Conservation (phyloP, 2,113 vertebrate species). For the Rhinichthys klamathensis region DNA sequence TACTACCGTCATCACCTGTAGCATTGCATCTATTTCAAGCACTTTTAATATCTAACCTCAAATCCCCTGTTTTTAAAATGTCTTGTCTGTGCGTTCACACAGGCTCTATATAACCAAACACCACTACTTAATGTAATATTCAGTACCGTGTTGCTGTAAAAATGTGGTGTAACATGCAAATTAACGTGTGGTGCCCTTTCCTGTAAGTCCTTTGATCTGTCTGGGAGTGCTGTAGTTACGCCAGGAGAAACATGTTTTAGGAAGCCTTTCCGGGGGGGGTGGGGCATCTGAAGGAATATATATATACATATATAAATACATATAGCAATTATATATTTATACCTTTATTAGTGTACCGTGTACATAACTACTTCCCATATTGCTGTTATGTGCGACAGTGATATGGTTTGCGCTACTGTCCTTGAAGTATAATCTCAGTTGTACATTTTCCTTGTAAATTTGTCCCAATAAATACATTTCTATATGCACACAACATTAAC, state of each 20-base stretch:
- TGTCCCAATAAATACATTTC: constrained; percentile 84
- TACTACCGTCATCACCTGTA: not conserved
- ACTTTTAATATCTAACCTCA: constrained; percentile 20
- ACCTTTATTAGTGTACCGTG: constrained; percentile 50
- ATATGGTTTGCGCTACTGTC: constrained; percentile 92
- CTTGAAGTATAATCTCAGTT: constrained; percentile 94
- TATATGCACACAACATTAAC: constrained; percentile 58
- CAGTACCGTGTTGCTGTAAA: constrained; percentile 37
- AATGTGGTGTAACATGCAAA: constrained; percentile 34
- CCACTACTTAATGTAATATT: constrained; percentile 18
- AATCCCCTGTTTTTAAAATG: not conserved
- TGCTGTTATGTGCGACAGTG: constrained; percentile 98
- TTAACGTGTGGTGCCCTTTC: constrained; percentile 38
- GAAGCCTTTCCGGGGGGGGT: not conserved
- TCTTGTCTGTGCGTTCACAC: not conserved
- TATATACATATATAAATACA: constrained; percentile 48
- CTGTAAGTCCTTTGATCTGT: not conserved
- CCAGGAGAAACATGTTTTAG: constrained; percentile 68
- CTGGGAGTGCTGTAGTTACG: not conserved
- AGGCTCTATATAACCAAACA: constrained; percentile 16
- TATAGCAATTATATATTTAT: constrained; percentile 49
- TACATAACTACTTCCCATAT: constrained; percentile 86
- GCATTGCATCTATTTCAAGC: not conserved
- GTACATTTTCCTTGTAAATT: constrained; percentile 98
- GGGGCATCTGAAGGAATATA: constrained; percentile 74